A percentile compares a stretch with the other conserved stretches of the same genome.
Conservation (phyloP, 2,888 invertebrate species). For the Drosophila suboccidentalis region DNA sequence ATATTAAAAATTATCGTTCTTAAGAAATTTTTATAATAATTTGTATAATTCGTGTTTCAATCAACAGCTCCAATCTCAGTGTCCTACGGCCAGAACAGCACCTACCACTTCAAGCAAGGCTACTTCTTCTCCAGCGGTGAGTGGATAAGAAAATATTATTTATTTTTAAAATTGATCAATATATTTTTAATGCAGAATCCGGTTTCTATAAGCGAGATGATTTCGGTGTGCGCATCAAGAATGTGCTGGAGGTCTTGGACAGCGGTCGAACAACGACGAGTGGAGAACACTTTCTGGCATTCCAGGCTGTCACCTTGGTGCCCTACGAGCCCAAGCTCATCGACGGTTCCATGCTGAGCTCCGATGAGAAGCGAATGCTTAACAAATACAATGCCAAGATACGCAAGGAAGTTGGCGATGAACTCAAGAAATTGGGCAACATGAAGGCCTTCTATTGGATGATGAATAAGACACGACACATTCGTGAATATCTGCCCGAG, state of each 20-base stretch:
- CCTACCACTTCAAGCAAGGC: constrained; percentile 89
- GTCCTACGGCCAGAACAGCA: constrained; percentile 88
- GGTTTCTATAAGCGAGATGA: constrained; percentile 94
- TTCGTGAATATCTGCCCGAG: constrained; percentile 87
- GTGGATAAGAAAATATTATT: constrained; percentile 1
- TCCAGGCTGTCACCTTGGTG: constrained; percentile 93
- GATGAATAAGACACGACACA: constrained; percentile 91
- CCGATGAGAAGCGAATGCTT: constrained; percentile 93
- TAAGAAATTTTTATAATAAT: too few species aligned
- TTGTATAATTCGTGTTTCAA: neutral
- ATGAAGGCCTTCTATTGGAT: constrained; percentile 93
- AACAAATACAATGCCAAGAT: constrained; percentile 92
- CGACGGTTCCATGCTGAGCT: constrained; percentile 90
- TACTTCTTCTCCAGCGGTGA: constrained; percentile 92
- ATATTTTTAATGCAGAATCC: constrained; percentile 88
- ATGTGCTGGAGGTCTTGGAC: constrained; percentile 90
- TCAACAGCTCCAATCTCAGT: constrained; percentile 91
- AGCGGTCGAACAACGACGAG: constrained; percentile 86
- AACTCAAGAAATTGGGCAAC: constrained; percentile 90
- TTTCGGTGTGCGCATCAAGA: constrained; percentile 95
- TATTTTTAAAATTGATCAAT: neutral
- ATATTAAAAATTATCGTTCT: too few species aligned
- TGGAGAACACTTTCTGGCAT: constrained; percentile 89
- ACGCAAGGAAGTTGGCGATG: constrained; percentile 90
- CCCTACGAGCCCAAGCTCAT: constrained; percentile 96